Base-by-base conservation (phyloP, 1,140 invertebrate genomes). In the Cylas formicarius region DNA sequence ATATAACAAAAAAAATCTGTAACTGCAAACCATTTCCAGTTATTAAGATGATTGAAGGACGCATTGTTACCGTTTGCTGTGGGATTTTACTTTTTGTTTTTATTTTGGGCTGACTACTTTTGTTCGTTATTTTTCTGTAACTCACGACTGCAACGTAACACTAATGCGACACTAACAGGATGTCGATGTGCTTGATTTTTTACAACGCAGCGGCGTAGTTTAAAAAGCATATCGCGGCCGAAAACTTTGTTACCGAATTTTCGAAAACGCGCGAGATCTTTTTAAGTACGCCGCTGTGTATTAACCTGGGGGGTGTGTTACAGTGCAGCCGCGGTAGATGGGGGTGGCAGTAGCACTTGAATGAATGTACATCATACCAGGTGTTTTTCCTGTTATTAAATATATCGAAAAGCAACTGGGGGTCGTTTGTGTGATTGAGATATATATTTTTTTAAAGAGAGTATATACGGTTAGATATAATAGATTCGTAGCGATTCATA, bases 81-180 rank as follows among this genome's bases (percentile, higher is more conserved):
- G 60, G 59, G 61, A 54, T 63, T 61, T 52, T 60, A 55, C 50
- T 52, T 62, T 52, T 52, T 60, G 58, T 57, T 60, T 57, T 61
- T 53, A 32, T 58, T 58, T 57, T 62, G 57, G 58, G 61, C 61
- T 63, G 60, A 61, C 48, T 55, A 58, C 52, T 53, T 52, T 58
- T 61, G 55, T 63, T 59, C 49, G 48, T 59, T 59, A 53, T 57
- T 62, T 53, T 53, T 55, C 46, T 57, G 53, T 62, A 62, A 62
- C 61, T 62, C 56, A 62, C 62, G 55, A 65, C 63, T 65, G 63
- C 63, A 63, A 60, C 62, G 61, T 63, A 65, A 65, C 63, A 63
- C 60, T 65, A 63, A 62, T 54, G 52, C 52, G 52, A 54, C 52
- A 50, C 52, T 54, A 54, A 54, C 52, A 46, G 29, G 34, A 46